Base-by-base conservation (phyloP, 2,888 invertebrate species). In the Pseudococcus jackbeardsleyi region DNA sequence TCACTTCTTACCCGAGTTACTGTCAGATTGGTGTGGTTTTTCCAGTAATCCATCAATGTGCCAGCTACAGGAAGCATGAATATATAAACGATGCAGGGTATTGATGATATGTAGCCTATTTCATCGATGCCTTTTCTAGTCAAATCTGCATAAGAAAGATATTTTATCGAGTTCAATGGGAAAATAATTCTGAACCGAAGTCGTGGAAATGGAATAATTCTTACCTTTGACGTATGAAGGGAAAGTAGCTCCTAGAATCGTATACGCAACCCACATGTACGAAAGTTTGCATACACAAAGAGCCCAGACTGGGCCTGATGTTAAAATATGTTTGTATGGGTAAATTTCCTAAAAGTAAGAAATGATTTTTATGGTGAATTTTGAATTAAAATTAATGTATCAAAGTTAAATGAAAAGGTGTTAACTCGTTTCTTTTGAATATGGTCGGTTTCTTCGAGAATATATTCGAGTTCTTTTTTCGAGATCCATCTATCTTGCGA, bases 171-270 rank as follows among this genome's bases (percentile, higher is more conserved):
- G 46, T 46, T 46, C 46, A 12, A 46, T 46, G 0, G 5, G 8
- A 46, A 46, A 46, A 46, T 46, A 1, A 46, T 46, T 46, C 46
- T 46, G 5, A 5, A 46, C 6, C 6, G 26, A 33, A 33, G 26
- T 33, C 26, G 26, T 33, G 26, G 46, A 46, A 46, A 46, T 11
- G 46, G 46, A 46, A 46, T 46, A 46, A 5, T 46, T 1, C 84
- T 0, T 12, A 84, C 84, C 84, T 48, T 84, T 46, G 19, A 84
- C n/a, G 19, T 84, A 84, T 46, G 48, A 46, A 12, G 84, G 84
- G 1, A 84, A 84, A 19, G 48, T 48, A n/a, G 42, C 42, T n/a
- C 46, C 48, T 11, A 84, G 22, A 46, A 84, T 19, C 3, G 84
- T 48, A 19, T 8, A 6, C 19, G 26, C 26, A 3, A 48, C 7